phyloP scores from a whole-genome alignment of 2,888 invertebrate genomes.

The Microplitis manilae region DNA sequence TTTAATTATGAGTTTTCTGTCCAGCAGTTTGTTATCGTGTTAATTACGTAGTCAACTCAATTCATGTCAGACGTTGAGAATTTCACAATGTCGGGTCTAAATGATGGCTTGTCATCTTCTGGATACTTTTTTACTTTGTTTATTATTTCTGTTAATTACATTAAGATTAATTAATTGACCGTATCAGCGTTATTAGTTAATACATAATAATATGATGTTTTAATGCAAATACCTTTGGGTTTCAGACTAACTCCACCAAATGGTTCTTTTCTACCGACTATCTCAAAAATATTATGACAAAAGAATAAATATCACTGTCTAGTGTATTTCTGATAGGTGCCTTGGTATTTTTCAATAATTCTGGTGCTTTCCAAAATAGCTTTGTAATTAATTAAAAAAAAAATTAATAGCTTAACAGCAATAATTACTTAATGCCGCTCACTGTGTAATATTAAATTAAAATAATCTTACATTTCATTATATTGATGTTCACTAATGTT shows the following conservation, averaged over 20 bases:
- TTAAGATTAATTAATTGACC: too few species aligned
- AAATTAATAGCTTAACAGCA: not conserved
- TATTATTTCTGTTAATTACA: conserved; percentile 81
- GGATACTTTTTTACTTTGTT: conserved; percentile 84
- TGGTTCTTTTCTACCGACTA: conserved; percentile 91
- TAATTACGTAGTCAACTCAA: conserved; percentile 85
- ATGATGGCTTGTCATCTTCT: conserved; percentile 79
- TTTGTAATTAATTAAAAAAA: conserved; percentile 72
- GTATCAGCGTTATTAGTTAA: too few species aligned
- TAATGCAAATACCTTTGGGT: conserved; percentile 81
- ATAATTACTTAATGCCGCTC: too few species aligned
- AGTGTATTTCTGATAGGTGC: conserved; percentile 83
- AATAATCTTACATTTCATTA: conserved; percentile 81
- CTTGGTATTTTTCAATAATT: conserved; percentile 84
- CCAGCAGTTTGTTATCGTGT: conserved; percentile 92
- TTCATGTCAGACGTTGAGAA: conserved; percentile 81
- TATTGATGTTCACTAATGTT: conserved; percentile 93
- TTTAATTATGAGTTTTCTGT: conserved; percentile 85
- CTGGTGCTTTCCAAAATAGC: conserved; percentile 97
- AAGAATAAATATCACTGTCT: conserved; percentile 96
- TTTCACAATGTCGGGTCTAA: conserved; percentile 83
- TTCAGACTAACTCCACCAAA: conserved; percentile 86
- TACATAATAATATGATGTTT: not conserved
- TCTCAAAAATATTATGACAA: conserved; percentile 96
- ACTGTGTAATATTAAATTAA: not conserved